phyloP scores from a whole-genome alignment of 2,113 vertebrate genomes.

The Lepus timidus region DNA sequence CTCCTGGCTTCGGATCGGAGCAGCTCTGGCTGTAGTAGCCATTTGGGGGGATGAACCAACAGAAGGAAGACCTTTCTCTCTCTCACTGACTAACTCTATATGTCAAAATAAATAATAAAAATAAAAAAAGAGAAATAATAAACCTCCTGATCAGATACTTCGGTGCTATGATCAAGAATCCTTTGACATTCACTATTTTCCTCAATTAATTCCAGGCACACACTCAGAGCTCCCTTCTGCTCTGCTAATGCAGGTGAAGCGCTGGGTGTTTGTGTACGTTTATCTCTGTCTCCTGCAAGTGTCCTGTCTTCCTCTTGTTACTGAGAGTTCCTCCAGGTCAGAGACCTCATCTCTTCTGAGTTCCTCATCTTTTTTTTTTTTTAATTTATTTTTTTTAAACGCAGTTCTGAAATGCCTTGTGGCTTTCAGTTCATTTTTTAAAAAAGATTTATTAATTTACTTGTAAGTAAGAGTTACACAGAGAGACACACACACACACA shows the following conservation, averaged over 20 bases:
- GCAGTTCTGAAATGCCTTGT: too few species aligned
- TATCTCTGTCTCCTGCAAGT: neutral
- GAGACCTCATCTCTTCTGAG: neutral
- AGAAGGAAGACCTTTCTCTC: too few species aligned
- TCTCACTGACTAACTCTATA: too few species aligned
- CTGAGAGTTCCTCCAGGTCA: neutral
- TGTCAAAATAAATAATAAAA: too few species aligned
- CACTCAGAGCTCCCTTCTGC: neutral
- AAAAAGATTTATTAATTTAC: too few species aligned
- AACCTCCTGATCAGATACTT: neutral
- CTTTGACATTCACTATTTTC: neutral
- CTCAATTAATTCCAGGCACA: neutral
- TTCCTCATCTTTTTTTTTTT: neutral
- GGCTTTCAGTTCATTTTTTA: too few species aligned
- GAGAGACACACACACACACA: too few species aligned
- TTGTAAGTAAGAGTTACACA: too few species aligned
- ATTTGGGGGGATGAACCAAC: too few species aligned
- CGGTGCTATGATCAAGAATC: neutral
- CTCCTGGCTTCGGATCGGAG: too few species aligned
- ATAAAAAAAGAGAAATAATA: neutral
- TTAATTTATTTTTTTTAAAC: too few species aligned
- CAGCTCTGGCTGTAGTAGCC: too few species aligned
- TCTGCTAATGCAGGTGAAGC: neutral
- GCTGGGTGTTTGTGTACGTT: neutral
- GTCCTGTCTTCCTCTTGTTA: neutral